phyloP scores from a whole-genome alignment of 2,888 invertebrate genomes.

The Nomada lathburiana region DNA sequence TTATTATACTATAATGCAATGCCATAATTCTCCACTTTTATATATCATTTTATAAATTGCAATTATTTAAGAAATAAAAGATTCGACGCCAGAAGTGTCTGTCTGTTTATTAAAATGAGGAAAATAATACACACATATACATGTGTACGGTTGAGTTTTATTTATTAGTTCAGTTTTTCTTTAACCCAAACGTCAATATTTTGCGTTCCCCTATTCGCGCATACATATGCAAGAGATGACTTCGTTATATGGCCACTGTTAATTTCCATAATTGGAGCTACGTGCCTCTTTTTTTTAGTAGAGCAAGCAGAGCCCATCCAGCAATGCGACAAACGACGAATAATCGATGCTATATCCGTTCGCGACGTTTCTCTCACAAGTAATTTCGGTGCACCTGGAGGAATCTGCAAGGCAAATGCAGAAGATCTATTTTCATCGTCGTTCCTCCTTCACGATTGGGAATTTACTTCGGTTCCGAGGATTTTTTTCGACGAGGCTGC shows the following conservation, averaged over 20 bases:
- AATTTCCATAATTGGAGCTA: constrained; percentile 60
- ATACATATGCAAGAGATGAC: constrained; percentile 48
- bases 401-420: constrained; percentile 61
- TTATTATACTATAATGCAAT: too few relatives aligned
- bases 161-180: constrained; percentile 13
- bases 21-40: too few relatives aligned
- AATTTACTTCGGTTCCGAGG: constrained; percentile 40
- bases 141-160: too few relatives aligned
- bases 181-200: constrained; percentile 12
- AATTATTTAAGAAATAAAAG: background rate
- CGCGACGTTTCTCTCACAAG: constrained; percentile 36
- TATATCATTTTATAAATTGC: too few relatives aligned
- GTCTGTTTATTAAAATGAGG: background rate
- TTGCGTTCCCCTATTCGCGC: constrained; percentile 11
- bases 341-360: constrained; percentile 51
- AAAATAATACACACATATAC: too few relatives aligned
- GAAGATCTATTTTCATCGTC: constrained; percentile 41
- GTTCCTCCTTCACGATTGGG: constrained; percentile 36
- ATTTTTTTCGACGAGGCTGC: constrained; percentile 9
- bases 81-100: background rate
- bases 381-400: constrained; percentile 46
- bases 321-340: constrained; percentile 30
- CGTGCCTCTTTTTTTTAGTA: constrained; percentile 14
- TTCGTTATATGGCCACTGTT: constrained; percentile 39
- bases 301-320: background rate